Conservation (phyloP, 2,888 invertebrate species). For the Cheilosia grossa region DNA sequence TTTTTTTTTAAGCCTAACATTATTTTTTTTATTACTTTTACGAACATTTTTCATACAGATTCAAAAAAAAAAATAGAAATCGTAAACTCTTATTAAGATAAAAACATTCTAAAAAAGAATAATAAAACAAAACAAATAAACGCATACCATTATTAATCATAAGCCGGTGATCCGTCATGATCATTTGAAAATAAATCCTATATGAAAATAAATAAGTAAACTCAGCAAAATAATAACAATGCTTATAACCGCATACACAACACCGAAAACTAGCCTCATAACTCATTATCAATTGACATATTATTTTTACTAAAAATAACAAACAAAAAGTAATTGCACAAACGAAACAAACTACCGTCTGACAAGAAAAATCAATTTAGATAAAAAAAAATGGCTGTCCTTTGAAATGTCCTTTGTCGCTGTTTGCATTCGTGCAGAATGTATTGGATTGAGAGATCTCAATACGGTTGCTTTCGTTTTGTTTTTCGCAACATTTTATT, state of each 20-base stretch:
- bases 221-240: constrained; percentile 28
- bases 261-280: constrained; percentile 44
- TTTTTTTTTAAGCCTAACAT: constrained; percentile 36
- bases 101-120: constrained; percentile 26
- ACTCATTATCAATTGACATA: constrained; percentile 52
- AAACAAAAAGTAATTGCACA: constrained; percentile 20
- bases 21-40: constrained; percentile 32
- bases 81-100: constrained; percentile 41
- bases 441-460: too few species aligned
- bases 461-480: too few species aligned
- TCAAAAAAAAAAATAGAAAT: constrained; percentile 6
- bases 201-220: constrained; percentile 16
- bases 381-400: background rate
- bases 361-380: constrained; percentile 34
- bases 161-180: constrained; percentile 57
- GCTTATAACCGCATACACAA: constrained; percentile 33
- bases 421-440: too few species aligned
- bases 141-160: constrained; percentile 39
- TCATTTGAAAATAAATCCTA: constrained; percentile 19
- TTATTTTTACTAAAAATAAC: constrained; percentile 41
- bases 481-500: too few species aligned
- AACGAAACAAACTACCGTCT: constrained; percentile 44
- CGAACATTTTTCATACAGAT: constrained; percentile 37
- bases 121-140: constrained; percentile 28
- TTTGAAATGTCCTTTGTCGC: background rate